A percentile compares a stretch with the other conserved stretches of the same genome.
Conservation (phyloP, 2,797 vertebrate species). For the Coilia nasus region DNA sequence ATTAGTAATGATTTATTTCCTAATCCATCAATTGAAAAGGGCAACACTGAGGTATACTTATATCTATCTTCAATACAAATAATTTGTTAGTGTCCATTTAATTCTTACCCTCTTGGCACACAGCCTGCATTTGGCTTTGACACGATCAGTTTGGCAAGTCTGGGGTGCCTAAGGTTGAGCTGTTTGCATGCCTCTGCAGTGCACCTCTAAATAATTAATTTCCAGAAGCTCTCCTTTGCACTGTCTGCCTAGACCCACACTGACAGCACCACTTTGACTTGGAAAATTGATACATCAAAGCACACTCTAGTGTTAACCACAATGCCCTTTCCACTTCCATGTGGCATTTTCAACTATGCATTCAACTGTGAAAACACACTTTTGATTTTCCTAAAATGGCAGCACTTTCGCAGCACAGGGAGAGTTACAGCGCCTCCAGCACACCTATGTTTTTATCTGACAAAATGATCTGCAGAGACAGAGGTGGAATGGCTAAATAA, state of each 20-base stretch:
- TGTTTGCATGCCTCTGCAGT: conserved; percentile 34
- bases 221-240: conserved; percentile 27
- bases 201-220: conserved; percentile 58
- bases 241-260: conserved; percentile 36
- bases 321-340: neutral
- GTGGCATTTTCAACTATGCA: neutral
- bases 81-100: neutral
- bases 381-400: neutral
- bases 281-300: conserved; percentile 20
- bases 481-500: conserved; percentile 26
- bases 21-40: neutral
- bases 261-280: conserved; percentile 34
- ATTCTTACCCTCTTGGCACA: neutral
- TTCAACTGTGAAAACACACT: neutral
- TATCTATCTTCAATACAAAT: neutral
- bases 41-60: neutral
- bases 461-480: neutral
- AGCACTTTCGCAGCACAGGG: neutral
- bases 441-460: neutral
- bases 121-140: neutral
- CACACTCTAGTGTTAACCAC: neutral
- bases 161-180: neutral
- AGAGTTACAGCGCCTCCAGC: conserved; percentile 19
- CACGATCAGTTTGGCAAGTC: neutral
- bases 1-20: neutral